Base-by-base conservation (phyloP, 2,888 invertebrate genomes). In the Lepidonotus clava region DNA sequence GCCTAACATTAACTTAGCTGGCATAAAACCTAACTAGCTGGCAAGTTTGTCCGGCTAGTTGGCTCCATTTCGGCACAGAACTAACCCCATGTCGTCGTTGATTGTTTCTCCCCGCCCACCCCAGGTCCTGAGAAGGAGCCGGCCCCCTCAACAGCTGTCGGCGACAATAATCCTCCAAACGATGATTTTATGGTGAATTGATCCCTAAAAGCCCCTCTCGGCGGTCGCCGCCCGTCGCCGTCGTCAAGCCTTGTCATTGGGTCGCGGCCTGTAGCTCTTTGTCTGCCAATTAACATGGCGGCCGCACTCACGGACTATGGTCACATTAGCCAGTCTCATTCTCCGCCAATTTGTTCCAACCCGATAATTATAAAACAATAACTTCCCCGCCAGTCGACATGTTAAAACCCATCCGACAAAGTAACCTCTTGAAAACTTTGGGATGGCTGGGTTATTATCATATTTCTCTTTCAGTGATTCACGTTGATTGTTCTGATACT, bases 311-410 rank as follows among this genome's bases (percentile, higher is more conserved):
- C 34, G 36, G 71, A 34, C n/a, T 38, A 38, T 38, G 71, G 28
- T 38, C 38, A 38, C 71, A 71, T 71, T 71, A 71, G 71, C 71
- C 71, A 4, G 0, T 4, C 36, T 34, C 71, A 38, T 71, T 71
- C 21, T 71, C 36, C 36, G 71, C 36, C 71, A 71, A 71, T 71
- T 71, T 71, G 71, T 71, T 71, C 71, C 71, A 34, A 71, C 6
- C 71, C 38, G 71, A 71, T 71, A 71, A 71, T 71, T 71, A 71
- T 71, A 71, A 71, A 71, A 71, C 71, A 71, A 71, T 71, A 71
- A 71, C 36, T n/a, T n/a, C n/a, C n/a, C n/a, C n/a, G n/a, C n/a
- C n/a, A n/a, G n/a, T n/a, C n/a, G n/a, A n/a, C n/a, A n/a, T n/a
- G n/a, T n/a, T n/a, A n/a, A n/a, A n/a, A n/a, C n/a, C n/a, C n/a